These are phyloP conservation scores for Papilio elwesi DNA, from an alignment of 2,888 invertebrate genomes.

Conservation along the genomic window DNA sequence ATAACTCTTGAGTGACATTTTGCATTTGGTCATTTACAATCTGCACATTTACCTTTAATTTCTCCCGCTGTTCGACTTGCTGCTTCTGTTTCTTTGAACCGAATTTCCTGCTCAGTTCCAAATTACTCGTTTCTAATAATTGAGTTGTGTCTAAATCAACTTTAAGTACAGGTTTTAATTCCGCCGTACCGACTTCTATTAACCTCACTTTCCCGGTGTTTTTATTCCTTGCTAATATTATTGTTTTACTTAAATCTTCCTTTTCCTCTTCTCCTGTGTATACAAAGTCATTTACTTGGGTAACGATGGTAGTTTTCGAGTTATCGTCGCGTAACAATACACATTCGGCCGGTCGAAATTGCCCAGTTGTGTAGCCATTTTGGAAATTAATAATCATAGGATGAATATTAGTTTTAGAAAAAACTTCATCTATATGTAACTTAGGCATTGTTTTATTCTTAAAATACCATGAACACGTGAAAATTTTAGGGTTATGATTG, in stretches of 20 bases:
- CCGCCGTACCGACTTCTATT: slow-evolving; percentile 60
- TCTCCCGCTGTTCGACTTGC: slow-evolving; percentile 84
- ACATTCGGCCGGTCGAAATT: slow-evolving; percentile 57
- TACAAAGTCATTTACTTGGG: slow-evolving; percentile 57
- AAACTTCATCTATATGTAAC: slow-evolving; percentile 64
- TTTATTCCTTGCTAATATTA: slow-evolving; percentile 64
- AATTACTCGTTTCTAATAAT: slow-evolving; percentile 57
- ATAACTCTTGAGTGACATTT: slow-evolving; percentile 73
- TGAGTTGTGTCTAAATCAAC: slow-evolving; percentile 50
- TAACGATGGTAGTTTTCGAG: slow-evolving; percentile 54
- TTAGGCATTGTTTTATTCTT: slow-evolving; percentile 56
- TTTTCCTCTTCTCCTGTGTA: slow-evolving; percentile 66
- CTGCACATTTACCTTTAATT: slow-evolving; percentile 83
- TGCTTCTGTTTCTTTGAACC: slow-evolving; percentile 86
- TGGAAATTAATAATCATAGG: slow-evolving; percentile 67
- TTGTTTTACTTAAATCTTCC: slow-evolving; percentile 61
- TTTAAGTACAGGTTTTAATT: slow-evolving; percentile 62
- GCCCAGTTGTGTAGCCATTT: slow-evolving; percentile 66
- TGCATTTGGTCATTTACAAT: slow-evolving; percentile 84
- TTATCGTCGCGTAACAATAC: slow-evolving; percentile 54
- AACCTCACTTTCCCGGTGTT: slow-evolving; percentile 69
- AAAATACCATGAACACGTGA: slow-evolving; percentile 21
- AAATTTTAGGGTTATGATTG: slow-evolving; percentile 29
- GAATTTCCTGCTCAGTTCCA: slow-evolving; percentile 85
- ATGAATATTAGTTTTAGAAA: slow-evolving; percentile 54